Conservation (phyloP, 1,140 invertebrate species). For the Drosophila bifasciata region DNA sequence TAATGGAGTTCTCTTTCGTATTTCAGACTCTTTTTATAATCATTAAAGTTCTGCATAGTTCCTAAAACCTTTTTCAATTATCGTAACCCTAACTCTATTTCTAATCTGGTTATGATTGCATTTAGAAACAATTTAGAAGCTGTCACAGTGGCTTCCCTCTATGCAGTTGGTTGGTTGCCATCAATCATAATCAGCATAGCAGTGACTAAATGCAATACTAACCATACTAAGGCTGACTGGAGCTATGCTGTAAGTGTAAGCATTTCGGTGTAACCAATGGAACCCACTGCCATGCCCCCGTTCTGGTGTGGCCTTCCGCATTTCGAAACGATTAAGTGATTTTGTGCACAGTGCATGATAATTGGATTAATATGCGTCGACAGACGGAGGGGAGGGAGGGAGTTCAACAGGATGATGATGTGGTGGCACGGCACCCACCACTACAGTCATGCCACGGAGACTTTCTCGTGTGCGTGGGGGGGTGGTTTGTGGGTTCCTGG, state of each 20-base stretch:
- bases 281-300: conserved; percentile 18
- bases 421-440: conserved; percentile 49
- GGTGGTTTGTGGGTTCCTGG: conserved; percentile 53
- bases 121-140: conserved; percentile 40
- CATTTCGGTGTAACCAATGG: conserved; percentile 28
- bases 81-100: not conserved
- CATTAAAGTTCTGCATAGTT: too few species aligned
- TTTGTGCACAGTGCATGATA: conserved; percentile 77
- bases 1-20: too few species aligned
- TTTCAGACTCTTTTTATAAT: too few species aligned
- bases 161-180: not conserved
- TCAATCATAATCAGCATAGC: conserved; percentile 41
- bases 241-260: conserved; percentile 17
- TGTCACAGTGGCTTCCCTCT: conserved; percentile 11
- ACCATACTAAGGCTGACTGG: conserved; percentile 16
- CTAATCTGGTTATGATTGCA: not conserved
- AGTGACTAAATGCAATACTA: conserved; percentile 48
- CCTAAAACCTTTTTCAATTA: too few species aligned
- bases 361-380: conserved; percentile 83
- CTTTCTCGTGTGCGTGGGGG: conserved; percentile 7
- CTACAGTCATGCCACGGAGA: not conserved
- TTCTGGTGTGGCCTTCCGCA: conserved; percentile 52
- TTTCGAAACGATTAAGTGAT: conserved; percentile 77
- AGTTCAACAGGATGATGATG: conserved; percentile 38
- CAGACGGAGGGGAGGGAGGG: conserved; percentile 44